phyloP scores from a whole-genome alignment of 2,797 vertebrate species.

The Yasuhikotakia modesta region DNA sequence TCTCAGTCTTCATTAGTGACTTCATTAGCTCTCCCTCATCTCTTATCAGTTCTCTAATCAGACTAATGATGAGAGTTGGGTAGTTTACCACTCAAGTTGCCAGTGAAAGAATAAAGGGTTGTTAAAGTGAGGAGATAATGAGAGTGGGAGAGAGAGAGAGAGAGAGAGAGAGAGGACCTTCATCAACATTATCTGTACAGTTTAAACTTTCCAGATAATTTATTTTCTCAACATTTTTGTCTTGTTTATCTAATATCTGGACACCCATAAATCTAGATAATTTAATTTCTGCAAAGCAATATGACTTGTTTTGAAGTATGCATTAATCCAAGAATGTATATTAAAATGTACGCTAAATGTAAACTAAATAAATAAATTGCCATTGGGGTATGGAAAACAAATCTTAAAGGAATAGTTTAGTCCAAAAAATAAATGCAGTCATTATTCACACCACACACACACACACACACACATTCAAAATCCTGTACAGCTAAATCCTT shows the following conservation, averaged over 20 bases:
- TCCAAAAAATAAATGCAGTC: too few relatives aligned
- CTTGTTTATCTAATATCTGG: too few relatives aligned
- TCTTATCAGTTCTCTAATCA: constrained; percentile 40
- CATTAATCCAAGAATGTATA: too few relatives aligned
- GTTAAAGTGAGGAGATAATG: background rate
- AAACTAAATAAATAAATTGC: too few relatives aligned
- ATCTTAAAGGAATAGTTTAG: too few relatives aligned
- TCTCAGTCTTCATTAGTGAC: constrained; percentile 38
- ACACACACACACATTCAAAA: background rate
- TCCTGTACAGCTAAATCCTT: background rate
- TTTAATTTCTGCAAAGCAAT: too few relatives aligned
- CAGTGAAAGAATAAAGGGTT: background rate
- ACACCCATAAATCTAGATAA: too few relatives aligned
- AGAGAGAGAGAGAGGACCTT: background rate
- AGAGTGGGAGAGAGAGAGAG: background rate
- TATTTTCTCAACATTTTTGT: background rate
- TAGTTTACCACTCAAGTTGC: constrained; percentile 2
- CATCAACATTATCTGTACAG: background rate
- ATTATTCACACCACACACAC: background rate
- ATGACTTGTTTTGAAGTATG: too few relatives aligned
- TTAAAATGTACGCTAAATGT: too few relatives aligned
- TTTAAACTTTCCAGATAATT: background rate
- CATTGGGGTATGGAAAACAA: too few relatives aligned
- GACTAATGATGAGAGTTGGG: constrained; percentile 36
- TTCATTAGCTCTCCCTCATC: constrained; percentile 45